These are phyloP conservation scores for Cochlearius cochlearius DNA, from an alignment of 2,113 vertebrate species.

Conservation along the genomic window DNA sequence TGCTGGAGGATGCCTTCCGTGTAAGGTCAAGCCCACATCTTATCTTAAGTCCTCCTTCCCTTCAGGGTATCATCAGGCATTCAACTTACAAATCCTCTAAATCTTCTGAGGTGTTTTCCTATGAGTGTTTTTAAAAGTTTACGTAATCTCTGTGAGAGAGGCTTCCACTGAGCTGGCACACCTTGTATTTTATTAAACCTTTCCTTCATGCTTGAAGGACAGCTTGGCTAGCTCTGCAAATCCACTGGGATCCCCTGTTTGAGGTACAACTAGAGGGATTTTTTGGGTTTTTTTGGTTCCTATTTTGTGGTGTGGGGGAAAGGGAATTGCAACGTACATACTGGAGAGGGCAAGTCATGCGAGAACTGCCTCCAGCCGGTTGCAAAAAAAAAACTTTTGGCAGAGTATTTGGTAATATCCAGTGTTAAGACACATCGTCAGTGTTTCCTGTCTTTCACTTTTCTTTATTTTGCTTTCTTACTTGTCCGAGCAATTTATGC, in stretches of 20 bases:
- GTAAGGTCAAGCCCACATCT: constrained; percentile 14
- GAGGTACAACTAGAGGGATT: background rate
- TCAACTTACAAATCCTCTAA: constrained; percentile 54
- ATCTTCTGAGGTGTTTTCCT: constrained; percentile 36
- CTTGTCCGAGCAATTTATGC: background rate
- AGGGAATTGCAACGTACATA: background rate
- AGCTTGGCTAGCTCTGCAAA: background rate
- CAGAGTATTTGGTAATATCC: background rate
- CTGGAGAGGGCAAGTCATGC: background rate
- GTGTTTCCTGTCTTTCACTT: background rate
- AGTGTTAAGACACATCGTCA: fast-evolving
- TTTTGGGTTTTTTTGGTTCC: background rate
- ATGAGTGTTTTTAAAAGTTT: background rate
- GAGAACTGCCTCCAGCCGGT: background rate
- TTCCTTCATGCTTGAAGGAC: constrained; percentile 1
- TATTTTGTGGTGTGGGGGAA: background rate
- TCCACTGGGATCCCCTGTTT: background rate
- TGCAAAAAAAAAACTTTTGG: background rate
- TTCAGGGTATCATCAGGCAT: constrained; percentile 45
- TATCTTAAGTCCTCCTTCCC: constrained; percentile 40
- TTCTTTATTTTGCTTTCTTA: background rate
- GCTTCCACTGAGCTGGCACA: background rate
- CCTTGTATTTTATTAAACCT: constrained; percentile 24
- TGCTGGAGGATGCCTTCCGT: background rate
- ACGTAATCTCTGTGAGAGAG: background rate